These are phyloP conservation scores for Brachionichthys hirsutus DNA, from an alignment of 2,113 vertebrate species.

Conservation along the genomic window DNA sequence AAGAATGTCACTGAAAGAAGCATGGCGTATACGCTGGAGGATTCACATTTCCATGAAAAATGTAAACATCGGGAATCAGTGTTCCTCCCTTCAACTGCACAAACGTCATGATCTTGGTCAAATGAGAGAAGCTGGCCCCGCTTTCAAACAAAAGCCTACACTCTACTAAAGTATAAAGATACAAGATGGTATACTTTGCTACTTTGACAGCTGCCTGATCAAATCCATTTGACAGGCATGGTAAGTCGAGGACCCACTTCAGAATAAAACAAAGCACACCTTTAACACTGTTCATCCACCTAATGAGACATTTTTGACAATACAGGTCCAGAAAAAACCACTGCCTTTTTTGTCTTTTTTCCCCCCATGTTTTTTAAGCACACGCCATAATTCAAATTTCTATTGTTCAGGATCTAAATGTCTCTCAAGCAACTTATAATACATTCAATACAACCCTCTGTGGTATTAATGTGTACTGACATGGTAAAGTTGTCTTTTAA, in stretches of 20 bases:
- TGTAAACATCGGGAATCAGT: slow-evolving; percentile 65
- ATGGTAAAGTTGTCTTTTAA: slow-evolving; percentile 84
- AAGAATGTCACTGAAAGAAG: slow-evolving; percentile 24
- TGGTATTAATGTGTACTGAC: slow-evolving; percentile 78
- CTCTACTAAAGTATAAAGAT: slow-evolving; percentile 69
- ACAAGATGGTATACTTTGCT: slow-evolving; percentile 70
- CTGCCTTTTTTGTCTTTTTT: slow-evolving; percentile 45
- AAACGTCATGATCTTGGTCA: slow-evolving; percentile 50
- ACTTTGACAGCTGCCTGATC: slow-evolving; percentile 69
- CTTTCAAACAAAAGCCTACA: slow-evolving; percentile 63
- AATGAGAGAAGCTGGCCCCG: slow-evolving; percentile 68
- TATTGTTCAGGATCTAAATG: slow-evolving; percentile 65
- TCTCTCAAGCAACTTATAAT: slow-evolving; percentile 59
- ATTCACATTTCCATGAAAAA: slow-evolving; percentile 39
- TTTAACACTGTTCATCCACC: slow-evolving; percentile 62
- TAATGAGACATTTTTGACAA: too few relatives aligned
- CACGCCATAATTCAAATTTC: slow-evolving; percentile 61
- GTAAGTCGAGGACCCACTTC: slow-evolving; percentile 57
- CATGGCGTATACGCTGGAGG: slow-evolving; percentile 36
- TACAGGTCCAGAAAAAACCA: slow-evolving; percentile 37
- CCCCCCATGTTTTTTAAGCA: slow-evolving; percentile 29
- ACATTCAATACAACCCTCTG: slow-evolving; percentile 83
- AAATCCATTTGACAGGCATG: slow-evolving; percentile 53
- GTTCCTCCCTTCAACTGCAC: slow-evolving; percentile 61
- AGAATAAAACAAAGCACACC: slow-evolving; percentile 64